A percentile compares a stretch with the other conserved stretches of the same genome.
Evolutionary conservation across 2,888 invertebrate species (phyloP).

Genomic region (Ophioninae sp.): DNA sequence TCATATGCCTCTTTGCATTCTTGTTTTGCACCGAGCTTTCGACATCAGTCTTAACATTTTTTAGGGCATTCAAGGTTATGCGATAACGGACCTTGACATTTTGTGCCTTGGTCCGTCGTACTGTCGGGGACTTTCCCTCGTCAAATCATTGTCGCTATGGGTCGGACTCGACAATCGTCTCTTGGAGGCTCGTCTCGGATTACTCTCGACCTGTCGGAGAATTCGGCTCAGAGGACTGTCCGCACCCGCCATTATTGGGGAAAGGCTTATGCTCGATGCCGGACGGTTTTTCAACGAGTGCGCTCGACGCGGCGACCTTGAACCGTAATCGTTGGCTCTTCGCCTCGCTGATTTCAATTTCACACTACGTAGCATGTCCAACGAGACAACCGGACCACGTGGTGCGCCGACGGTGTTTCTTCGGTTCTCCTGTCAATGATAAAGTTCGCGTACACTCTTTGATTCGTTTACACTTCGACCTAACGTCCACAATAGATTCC

Average conservation of each 20-base stretch:
- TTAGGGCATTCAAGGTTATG: conserved; percentile 32
- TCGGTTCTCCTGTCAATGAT: conserved; percentile 68
- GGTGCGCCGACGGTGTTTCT: conserved; percentile 66
- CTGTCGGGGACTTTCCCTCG: conserved; percentile 63
- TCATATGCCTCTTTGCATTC: neutral
- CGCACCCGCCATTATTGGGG: conserved; percentile 69
- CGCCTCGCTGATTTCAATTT: conserved; percentile 76
- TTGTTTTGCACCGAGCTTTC: conserved; percentile 18
- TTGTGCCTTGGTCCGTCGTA: conserved; percentile 58
- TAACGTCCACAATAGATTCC: too few species aligned
- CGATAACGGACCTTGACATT: conserved; percentile 62
- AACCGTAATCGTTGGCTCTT: conserved; percentile 65
- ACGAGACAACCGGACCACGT: conserved; percentile 74
- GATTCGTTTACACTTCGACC: neutral
- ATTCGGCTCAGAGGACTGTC: conserved; percentile 70
- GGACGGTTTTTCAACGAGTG: conserved; percentile 67
- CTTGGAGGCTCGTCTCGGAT: conserved; percentile 65
- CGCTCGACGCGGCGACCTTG: conserved; percentile 72
- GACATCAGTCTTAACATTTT: conserved; percentile 22
- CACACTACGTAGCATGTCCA: conserved; percentile 78
- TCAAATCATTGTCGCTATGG: conserved; percentile 61
- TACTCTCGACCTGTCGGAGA: conserved; percentile 70
- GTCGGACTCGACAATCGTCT: conserved; percentile 63
- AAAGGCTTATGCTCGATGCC: conserved; percentile 67
- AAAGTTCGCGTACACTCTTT: neutral